These are phyloP conservation scores for Hypena proboscidalis DNA, from an alignment of 2,888 invertebrate genomes.

Conservation along the genomic window DNA sequence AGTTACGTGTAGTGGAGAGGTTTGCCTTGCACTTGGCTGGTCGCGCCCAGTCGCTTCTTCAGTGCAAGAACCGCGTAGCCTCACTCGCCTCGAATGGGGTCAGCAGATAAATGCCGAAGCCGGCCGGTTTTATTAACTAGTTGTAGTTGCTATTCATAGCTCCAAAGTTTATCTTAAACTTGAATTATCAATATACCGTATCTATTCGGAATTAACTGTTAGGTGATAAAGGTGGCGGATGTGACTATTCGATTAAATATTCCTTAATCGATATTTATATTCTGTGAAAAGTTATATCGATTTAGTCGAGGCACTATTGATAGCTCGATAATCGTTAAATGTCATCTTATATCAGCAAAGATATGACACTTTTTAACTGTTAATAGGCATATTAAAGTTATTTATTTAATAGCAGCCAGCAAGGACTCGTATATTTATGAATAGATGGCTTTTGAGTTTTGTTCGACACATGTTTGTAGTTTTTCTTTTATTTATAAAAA, in stretches of 20 bases:
- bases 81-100: conserved; percentile 49
- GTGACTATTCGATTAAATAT: conserved; percentile 19
- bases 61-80: conserved; percentile 67
- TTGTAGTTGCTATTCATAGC: conserved; percentile 28
- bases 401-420: too few species aligned
- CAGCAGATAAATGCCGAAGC: conserved; percentile 44
- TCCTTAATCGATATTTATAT: conserved; percentile 18
- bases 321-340: too few species aligned
- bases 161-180: conserved; percentile 25
- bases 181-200: conserved; percentile 39
- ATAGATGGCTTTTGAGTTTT: too few species aligned
- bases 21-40: conserved; percentile 70
- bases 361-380: not conserved
- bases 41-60: conserved; percentile 55
- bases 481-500: too few species aligned
- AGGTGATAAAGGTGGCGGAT: conserved; percentile 18
- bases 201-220: conserved; percentile 38
- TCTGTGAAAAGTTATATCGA: conserved; percentile 27
- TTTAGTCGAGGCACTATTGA: too few species aligned
- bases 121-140: conserved; percentile 41
- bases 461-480: too few species aligned
- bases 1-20: conserved; percentile 65
- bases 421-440: too few species aligned
- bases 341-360: too few species aligned
- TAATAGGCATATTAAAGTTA: too few species aligned